These are phyloP conservation scores for Polydrusus cervinus DNA, from an alignment of 2,888 invertebrate genomes.

Conservation along the genomic window DNA sequence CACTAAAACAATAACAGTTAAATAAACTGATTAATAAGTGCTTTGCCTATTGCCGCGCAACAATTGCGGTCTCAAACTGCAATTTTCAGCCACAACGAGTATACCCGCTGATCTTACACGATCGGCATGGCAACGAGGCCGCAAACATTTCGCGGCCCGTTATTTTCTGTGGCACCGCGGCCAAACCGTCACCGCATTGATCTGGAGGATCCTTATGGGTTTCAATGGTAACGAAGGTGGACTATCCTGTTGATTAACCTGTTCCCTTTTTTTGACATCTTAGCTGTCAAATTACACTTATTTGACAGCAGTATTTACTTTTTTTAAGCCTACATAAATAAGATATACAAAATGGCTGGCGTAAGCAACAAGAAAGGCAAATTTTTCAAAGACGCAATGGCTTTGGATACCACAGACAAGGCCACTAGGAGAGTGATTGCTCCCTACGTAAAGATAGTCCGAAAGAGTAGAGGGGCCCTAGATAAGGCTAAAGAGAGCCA, in stretches of 20 bases:
- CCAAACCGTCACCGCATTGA: too few relatives aligned
- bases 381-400: conserved; percentile 49
- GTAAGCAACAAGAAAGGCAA: conserved; percentile 42
- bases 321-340: neutral
- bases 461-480: conserved; percentile 62
- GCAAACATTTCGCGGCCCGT: too few relatives aligned
- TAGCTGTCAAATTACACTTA: neutral
- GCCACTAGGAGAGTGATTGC: conserved; percentile 76
- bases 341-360: conserved; percentile 6
- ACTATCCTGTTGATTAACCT: neutral
- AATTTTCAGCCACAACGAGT: too few relatives aligned
- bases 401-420: conserved; percentile 69
- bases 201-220: too few relatives aligned
- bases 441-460: conserved; percentile 72
- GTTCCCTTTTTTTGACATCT: neutral
- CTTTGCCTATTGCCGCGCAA: too few relatives aligned
- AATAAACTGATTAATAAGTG: too few relatives aligned
- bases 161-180: too few relatives aligned
- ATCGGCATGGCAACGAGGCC: too few relatives aligned
- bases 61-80: too few relatives aligned
- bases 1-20: too few relatives aligned
- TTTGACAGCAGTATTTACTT: neutral
- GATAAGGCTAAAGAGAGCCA: conserved; percentile 61
- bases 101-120: too few relatives aligned
- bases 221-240: too few relatives aligned